Evolutionary conservation across 2,113 vertebrate species (phyloP).

Genomic region (Centropus bengalensis): DNA sequence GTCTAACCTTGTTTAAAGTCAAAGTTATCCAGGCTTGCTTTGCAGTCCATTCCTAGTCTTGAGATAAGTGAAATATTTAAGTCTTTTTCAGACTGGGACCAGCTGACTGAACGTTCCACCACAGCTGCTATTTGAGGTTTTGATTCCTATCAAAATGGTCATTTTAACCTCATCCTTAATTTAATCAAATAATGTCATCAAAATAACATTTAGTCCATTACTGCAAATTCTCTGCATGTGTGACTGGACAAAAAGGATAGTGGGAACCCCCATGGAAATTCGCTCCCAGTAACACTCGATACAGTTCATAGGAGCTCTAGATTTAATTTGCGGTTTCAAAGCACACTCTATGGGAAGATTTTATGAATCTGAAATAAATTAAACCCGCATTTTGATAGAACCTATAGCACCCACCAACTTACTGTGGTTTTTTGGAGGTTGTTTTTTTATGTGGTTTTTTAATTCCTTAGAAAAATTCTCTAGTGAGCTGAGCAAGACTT

Average conservation of each 20-base stretch:
- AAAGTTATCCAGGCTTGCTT: slow-evolving; percentile 18
- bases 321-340: slow-evolving; percentile 84
- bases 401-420: slow-evolving; percentile 30
- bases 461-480: slow-evolving; percentile 21
- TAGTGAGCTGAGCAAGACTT: neutral
- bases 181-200: slow-evolving; percentile 79
- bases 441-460: too few species aligned
- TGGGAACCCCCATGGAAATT: slow-evolving; percentile 78
- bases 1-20: neutral
- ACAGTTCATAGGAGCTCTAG: slow-evolving; percentile 78
- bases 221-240: slow-evolving; percentile 81
- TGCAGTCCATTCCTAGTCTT: slow-evolving; percentile 38
- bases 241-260: slow-evolving; percentile 76
- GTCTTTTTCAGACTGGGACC: slow-evolving; percentile 19
- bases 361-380: slow-evolving; percentile 81
- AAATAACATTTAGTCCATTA: slow-evolving; percentile 81
- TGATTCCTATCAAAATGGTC: slow-evolving; percentile 71
- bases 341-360: slow-evolving; percentile 75
- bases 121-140: slow-evolving; percentile 63
- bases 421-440: slow-evolving; percentile 53
- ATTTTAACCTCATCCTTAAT: slow-evolving; percentile 82
- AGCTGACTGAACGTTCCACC: slow-evolving; percentile 52
- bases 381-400: slow-evolving; percentile 68
- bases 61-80: slow-evolving; percentile 3
- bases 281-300: slow-evolving; percentile 79